Evolutionary conservation across 2,113 vertebrate species (phyloP).

Genomic region (Spilogale gracilis): DNA sequence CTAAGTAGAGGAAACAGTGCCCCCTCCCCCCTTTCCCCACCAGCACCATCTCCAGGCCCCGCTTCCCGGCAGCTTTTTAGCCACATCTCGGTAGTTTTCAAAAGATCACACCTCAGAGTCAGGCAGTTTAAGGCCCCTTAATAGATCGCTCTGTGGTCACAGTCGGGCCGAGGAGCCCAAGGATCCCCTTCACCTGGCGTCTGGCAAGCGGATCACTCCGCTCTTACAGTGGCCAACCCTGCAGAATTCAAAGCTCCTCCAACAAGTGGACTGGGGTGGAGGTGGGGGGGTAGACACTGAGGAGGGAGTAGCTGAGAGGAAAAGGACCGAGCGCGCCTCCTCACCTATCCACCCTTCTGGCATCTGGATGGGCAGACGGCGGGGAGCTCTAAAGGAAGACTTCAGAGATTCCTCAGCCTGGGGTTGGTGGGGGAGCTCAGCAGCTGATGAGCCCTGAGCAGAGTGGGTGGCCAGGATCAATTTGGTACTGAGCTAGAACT

Average conservation of each 20-base stretch:
- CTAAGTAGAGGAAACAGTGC: not conserved
- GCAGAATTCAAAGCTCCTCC: not conserved
- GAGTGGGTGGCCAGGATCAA: not conserved
- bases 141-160: conserved; percentile 71
- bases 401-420: not conserved
- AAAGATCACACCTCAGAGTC: conserved; percentile 41
- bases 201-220: not conserved
- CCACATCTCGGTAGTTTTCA: conserved; percentile 69
- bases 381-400: not conserved
- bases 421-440: not conserved
- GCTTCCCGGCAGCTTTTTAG: conserved; percentile 67
- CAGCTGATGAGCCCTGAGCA: not conserved
- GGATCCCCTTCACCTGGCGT: conserved; percentile 78
- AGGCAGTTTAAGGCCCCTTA: conserved; percentile 73
- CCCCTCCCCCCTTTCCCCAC: not conserved
- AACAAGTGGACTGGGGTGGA: conserved; percentile 55
- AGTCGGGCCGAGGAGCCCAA: conserved; percentile 17
- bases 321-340: not conserved
- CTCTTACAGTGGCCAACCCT: not conserved
- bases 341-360: not conserved
- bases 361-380: not conserved
- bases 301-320: not conserved
- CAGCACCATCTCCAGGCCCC: not conserved
- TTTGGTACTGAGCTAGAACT: not conserved
- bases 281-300: not conserved